These are phyloP conservation scores for Shargacucullia verbasci DNA, from an alignment of 2,888 invertebrate genomes.

Conservation along the genomic window DNA sequence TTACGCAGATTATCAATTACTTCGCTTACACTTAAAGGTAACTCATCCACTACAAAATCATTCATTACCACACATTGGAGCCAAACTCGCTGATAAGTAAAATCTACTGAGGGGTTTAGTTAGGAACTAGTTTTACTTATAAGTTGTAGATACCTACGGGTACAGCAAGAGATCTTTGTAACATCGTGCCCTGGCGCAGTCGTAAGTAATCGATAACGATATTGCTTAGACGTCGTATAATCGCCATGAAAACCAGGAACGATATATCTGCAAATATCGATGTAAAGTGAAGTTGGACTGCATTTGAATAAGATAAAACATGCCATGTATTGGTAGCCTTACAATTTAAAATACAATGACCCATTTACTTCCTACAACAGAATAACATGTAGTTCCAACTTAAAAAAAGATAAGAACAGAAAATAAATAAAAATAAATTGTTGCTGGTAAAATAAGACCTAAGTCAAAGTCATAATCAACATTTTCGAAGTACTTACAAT, in stretches of 20 bases:
- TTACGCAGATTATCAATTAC: conserved; percentile 46
- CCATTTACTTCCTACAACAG: no score
- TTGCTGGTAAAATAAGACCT: no score
- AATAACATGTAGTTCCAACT: no score
- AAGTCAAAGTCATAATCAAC: no score
- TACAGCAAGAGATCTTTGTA: conserved; percentile 29
- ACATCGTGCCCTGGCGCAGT: conserved; percentile 36
- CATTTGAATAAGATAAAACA: conserved; percentile 15
- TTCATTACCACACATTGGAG: conserved; percentile 48
- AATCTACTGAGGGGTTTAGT: conserved; percentile 37
- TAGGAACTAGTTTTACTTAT: conserved; percentile 25
- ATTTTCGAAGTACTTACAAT: no score
- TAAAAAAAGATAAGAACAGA: no score
- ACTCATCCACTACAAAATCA: conserved; percentile 42
- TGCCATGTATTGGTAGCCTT: neutral
- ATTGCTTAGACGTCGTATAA: conserved; percentile 56
- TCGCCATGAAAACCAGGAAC: conserved; percentile 46
- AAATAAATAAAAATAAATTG: no score
- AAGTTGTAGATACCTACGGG: neutral
- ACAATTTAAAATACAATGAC: no score
- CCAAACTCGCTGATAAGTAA: conserved; percentile 48
- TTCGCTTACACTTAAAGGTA: conserved; percentile 43
- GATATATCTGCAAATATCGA: conserved; percentile 44
- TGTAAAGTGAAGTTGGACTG: conserved; percentile 38
- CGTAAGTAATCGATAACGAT: conserved; percentile 57